phyloP scores from a whole-genome alignment of 2,113 vertebrate species.

The Ginglymostoma cirratum region DNA sequence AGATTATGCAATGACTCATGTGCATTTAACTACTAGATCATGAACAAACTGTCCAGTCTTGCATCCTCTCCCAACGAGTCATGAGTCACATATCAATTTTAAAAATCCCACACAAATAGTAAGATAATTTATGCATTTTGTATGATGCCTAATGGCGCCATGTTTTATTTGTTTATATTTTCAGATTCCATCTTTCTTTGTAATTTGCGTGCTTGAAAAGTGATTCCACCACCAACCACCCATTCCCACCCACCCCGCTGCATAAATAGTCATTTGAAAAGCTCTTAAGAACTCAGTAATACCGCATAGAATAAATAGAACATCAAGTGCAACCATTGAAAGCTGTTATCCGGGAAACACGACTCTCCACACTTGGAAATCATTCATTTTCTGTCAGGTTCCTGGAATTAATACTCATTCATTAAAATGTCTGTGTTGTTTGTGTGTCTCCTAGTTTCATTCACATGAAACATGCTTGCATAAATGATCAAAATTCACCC shows the following conservation, averaged over 20 bases:
- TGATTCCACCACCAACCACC: neutral
- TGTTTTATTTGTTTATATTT: neutral
- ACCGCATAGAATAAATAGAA: neutral
- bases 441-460: neutral
- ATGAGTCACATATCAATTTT: slow-evolving; percentile 25
- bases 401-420: neutral
- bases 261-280: neutral
- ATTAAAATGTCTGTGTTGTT: neutral
- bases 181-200: neutral
- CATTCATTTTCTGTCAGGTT: neutral
- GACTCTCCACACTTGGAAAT: neutral
- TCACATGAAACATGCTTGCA: neutral
- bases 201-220: neutral
- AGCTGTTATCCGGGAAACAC: neutral
- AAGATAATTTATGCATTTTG: neutral
- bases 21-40: neutral
- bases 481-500: neutral
- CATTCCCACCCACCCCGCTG: neutral
- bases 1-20: neutral
- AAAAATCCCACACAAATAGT: neutral
- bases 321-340: neutral
- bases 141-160: neutral
- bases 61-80: neutral
- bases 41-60: neutral
- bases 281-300: neutral